phyloP scores from a whole-genome alignment of 1,140 invertebrate genomes.

The Sitophilus oryzae region DNA sequence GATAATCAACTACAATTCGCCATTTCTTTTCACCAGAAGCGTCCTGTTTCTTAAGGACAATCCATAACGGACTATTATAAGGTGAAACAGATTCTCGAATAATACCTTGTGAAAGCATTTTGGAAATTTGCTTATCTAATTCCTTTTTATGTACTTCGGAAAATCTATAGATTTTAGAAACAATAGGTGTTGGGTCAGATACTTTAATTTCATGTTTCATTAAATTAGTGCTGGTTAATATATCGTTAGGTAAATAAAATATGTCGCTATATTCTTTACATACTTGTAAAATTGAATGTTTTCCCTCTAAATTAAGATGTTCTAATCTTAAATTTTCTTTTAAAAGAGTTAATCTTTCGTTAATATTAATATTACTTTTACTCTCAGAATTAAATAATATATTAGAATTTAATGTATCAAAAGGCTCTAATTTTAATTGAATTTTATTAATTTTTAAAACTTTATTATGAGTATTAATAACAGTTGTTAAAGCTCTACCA shows the following conservation, averaged over 20 bases:
- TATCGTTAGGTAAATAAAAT: constrained; percentile 27
- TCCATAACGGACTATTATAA: constrained; percentile 5
- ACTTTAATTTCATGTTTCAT: constrained; percentile 32
- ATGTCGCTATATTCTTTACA: constrained; percentile 27
- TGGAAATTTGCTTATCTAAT: constrained; percentile 32
- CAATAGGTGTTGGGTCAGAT: constrained; percentile 26
- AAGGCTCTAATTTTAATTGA: constrained; percentile 1
- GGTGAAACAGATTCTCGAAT: constrained; percentile 39
- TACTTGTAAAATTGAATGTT: constrained; percentile 1
- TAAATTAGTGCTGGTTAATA: constrained; percentile 19
- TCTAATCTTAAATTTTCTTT: constrained; percentile 16
- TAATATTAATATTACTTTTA: neutral
- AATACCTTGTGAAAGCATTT: constrained; percentile 22
- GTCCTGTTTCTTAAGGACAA: constrained; percentile 5
- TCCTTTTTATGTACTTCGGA: constrained; percentile 42
- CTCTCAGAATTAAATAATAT: neutral
- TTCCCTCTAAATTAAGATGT: constrained; percentile 26
- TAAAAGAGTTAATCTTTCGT: neutral
- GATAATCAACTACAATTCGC: constrained; percentile 41
- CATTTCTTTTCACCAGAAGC: constrained; percentile 28
- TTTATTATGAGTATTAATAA: constrained; percentile 18
- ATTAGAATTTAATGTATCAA: constrained; percentile 13
- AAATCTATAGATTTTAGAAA: constrained; percentile 35
- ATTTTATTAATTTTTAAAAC: neutral
- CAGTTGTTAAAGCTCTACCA: constrained; percentile 11